Conservation (phyloP, 1,140 invertebrate genomes). For the Zaprionus tsacasi region DNA sequence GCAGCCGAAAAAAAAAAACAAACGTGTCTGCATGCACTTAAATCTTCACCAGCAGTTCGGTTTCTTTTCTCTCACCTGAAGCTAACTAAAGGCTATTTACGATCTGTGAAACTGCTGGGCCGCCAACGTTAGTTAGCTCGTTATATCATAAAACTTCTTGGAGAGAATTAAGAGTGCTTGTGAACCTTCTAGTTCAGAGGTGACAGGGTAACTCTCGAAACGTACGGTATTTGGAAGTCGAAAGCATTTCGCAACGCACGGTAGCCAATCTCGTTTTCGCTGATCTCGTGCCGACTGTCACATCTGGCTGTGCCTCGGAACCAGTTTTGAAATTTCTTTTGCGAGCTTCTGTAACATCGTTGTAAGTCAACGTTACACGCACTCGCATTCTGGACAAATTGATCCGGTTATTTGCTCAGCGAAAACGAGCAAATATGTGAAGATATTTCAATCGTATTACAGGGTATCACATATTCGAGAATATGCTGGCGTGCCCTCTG, state of each 20-base stretch:
- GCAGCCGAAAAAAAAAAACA: slow-evolving; percentile 12
- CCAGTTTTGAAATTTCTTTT: slow-evolving; percentile 60
- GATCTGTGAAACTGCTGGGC: background rate
- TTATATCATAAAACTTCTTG: background rate
- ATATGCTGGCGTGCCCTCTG: no score
- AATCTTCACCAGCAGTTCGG: background rate
- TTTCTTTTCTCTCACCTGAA: slow-evolving; percentile 9
- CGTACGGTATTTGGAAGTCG: slow-evolving; percentile 28
- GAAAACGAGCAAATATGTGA: background rate
- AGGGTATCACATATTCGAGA: slow-evolving; percentile 9
- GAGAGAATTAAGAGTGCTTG: background rate
- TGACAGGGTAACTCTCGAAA: background rate
- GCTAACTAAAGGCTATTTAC: background rate
- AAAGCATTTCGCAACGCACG: background rate
- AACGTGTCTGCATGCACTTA: slow-evolving; percentile 25
- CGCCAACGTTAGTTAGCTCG: background rate
- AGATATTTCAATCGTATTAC: background rate
- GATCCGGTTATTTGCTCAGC: slow-evolving; percentile 16
- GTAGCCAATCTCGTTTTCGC: slow-evolving; percentile 29
- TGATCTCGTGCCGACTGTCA: slow-evolving; percentile 35
- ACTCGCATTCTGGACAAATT: slow-evolving; percentile 17
- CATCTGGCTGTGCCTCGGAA: slow-evolving; percentile 46
- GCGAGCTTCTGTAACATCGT: slow-evolving; percentile 19
- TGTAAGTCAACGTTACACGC: slow-evolving; percentile 7
- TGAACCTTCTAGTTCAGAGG: background rate